Base-by-base conservation (phyloP, 2,113 vertebrate genomes). In the Pygoscelis adeliae region DNA sequence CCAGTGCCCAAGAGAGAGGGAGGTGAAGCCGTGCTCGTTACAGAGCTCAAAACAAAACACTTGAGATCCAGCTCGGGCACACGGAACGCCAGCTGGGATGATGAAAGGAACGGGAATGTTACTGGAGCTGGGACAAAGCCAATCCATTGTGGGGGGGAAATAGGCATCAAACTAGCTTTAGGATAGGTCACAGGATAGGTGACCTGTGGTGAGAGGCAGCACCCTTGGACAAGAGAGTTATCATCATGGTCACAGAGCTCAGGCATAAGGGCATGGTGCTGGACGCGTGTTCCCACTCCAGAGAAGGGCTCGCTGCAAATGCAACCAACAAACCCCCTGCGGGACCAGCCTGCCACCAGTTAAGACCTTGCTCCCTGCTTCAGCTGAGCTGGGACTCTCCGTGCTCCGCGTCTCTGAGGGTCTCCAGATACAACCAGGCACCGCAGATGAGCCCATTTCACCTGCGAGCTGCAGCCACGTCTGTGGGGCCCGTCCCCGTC, bases 261-360 rank as follows among this genome's bases (percentile, higher is more conserved):
- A 19, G 29, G 46, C 12, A 1, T 6, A 7, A 0, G 5, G 34
- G 53, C 38, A 30, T 5, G 17, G 89, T 1, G 20, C 38, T 9
- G 6, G 30, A 22, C 0, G 1, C 1, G 1, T 27, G 21, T 4
- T 38, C 40, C 46, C 14, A 8, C 46, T 26, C 38, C 9, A 3
- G 46, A 44, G 38, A 21, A 11, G 55, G 36, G 11, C 59, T 55
- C 13, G 21, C 83, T 18, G n/a, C 85, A 36, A 50, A 13, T 13
- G 2, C 62, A 12, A 15, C 29, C 58, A 23, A 5, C 76, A 23
- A 16, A 30, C 15, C 19, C 0, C 3, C 77, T 11, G 34, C 0
- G 8, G 34, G 46, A 61, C 46, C 69, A 47, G 10, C 61, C 29
- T n/a, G 10, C 17, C 11, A 6, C 36, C 52, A 29, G 32, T 7